Percentiles rank a stretch among this genome's conserved stretches.
These are phyloP conservation scores for Astropecten irregularis DNA, from an alignment of 53 echinoderm and acorn worm genomes.

Conservation along the genomic window DNA sequence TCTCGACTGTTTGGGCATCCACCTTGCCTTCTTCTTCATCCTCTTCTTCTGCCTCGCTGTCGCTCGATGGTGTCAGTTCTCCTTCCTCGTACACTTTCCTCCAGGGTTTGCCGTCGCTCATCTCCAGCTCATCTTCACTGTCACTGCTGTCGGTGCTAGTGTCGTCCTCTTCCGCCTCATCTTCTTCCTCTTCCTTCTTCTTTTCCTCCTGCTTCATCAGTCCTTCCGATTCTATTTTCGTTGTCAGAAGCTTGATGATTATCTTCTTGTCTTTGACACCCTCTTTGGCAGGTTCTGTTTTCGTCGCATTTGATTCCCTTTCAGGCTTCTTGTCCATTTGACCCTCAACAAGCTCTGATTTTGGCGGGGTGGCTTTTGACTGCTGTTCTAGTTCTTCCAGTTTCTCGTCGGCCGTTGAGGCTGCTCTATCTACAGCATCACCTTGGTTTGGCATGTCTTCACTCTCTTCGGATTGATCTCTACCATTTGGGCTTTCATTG, in stretches of 20 bases:
- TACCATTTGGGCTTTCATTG: too few relatives aligned
- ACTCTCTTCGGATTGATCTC: too few relatives aligned
- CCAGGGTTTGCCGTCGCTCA: conserved; percentile 10
- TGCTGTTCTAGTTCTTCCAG: too few relatives aligned
- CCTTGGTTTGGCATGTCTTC: too few relatives aligned
- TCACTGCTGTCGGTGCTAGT: not conserved
- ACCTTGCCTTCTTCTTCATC: conserved; percentile 7
- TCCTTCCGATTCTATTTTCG: conserved; percentile 27
- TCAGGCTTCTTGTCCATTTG: not conserved
- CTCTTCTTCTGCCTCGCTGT: not conserved
- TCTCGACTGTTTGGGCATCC: not conserved
- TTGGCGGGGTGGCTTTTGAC: not conserved
- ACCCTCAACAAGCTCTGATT: not conserved
- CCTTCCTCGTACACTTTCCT: conserved; percentile 59
- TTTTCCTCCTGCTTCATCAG: not conserved
- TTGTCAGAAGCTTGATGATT: conserved; percentile 35
- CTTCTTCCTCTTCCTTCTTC: not conserved
- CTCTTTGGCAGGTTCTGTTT: conserved; percentile 18
- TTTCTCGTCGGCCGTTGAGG: too few relatives aligned
- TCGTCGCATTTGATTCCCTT: not conserved
- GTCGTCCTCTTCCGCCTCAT: not conserved
- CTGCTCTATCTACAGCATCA: too few relatives aligned
- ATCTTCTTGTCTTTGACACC: conserved; percentile 23
- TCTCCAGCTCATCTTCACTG: not conserved
- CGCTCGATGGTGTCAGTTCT: conserved; percentile 44